phyloP scores from a whole-genome alignment of 2,888 invertebrate species.

The Andrena dorsata region DNA sequence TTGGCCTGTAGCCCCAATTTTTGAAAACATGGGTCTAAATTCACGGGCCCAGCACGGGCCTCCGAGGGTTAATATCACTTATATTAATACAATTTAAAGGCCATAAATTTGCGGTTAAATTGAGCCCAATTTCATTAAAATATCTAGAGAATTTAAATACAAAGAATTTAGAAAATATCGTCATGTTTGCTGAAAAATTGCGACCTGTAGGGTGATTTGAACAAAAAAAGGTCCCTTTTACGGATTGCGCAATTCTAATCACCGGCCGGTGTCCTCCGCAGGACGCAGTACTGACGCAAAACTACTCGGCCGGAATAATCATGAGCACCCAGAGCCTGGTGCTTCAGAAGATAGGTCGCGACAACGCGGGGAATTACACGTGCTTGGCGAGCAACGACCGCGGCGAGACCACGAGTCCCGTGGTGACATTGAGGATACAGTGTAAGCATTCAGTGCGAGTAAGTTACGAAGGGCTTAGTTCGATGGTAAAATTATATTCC shows the following conservation, averaged over 20 bases:
- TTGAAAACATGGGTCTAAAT: too few relatives aligned
- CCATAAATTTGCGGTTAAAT: too few relatives aligned
- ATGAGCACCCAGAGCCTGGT: constrained; percentile 95
- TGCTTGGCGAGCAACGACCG: constrained; percentile 93
- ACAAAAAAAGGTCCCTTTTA: too few relatives aligned
- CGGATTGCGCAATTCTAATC: background rate
- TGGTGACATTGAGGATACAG: constrained; percentile 92
- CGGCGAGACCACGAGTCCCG: constrained; percentile 92
- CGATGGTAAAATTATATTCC: background rate
- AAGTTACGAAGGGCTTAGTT: background rate
- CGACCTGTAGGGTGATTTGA: too few relatives aligned
- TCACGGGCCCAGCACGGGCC: too few relatives aligned
- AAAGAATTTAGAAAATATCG: too few relatives aligned
- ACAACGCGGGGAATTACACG: constrained; percentile 93
- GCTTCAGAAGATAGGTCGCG: constrained; percentile 92
- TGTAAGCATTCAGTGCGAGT: constrained; percentile 88
- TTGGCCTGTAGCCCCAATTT: too few relatives aligned
- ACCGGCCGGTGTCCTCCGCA: constrained; percentile 80
- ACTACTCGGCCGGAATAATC: constrained; percentile 93
- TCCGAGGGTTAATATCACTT: too few relatives aligned
- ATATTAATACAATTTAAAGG: too few relatives aligned
- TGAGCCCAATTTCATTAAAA: too few relatives aligned
- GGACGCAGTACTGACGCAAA: constrained; percentile 92
- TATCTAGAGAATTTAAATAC: too few relatives aligned
- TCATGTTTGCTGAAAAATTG: too few relatives aligned